phyloP scores from a whole-genome alignment of 2,113 vertebrate species.

The Hippolais icterina region DNA sequence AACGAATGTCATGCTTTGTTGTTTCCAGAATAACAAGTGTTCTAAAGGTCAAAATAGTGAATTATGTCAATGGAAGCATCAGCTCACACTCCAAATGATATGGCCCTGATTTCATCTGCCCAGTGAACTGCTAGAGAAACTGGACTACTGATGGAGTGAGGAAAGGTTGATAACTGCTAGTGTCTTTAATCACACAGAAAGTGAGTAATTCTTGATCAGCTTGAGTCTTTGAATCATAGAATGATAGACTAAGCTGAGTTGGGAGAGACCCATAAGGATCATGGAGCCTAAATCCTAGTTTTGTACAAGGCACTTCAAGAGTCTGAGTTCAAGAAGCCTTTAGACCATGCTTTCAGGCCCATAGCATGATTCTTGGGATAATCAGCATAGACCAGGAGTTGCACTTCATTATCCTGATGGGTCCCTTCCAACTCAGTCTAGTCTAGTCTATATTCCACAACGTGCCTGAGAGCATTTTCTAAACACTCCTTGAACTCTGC shows the following conservation, averaged over 20 bases:
- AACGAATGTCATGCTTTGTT: neutral
- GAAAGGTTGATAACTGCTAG: neutral
- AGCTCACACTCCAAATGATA: neutral
- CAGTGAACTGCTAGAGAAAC: neutral
- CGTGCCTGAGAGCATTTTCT: neutral
- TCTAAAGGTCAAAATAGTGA: neutral
- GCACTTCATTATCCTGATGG: rapidly evolving
- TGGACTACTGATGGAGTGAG: neutral
- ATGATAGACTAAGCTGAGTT: neutral
- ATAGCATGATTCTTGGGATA: neutral
- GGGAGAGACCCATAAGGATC: neutral
- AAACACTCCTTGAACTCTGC: neutral
- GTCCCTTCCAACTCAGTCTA: neutral
- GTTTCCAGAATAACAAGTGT: neutral
- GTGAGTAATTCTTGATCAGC: neutral
- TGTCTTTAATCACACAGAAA: neutral
- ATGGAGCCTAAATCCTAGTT: neutral
- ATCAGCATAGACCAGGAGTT: neutral
- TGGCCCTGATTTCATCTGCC: neutral
- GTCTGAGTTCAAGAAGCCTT: neutral
- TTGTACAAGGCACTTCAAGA: neutral
- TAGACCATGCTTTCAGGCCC: neutral
- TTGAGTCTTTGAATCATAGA: neutral
- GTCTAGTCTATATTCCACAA: neutral
- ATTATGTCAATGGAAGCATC: neutral